Percentiles rank a stretch among this genome's conserved stretches.
phyloP scores from a whole-genome alignment of 2,888 invertebrate species.

The Poecilus cupreus region DNA sequence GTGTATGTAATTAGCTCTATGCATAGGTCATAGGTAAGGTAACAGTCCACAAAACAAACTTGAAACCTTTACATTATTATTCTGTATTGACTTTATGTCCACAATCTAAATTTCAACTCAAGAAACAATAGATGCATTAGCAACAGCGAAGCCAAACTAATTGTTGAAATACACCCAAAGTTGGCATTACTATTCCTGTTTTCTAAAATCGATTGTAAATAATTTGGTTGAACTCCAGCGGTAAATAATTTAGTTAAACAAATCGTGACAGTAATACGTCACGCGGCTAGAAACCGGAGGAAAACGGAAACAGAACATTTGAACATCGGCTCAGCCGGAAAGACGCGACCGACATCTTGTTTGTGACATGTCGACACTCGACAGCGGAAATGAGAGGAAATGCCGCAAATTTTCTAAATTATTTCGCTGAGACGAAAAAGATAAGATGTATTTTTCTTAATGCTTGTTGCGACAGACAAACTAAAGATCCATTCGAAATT shows the following conservation, averaged over 20 bases:
- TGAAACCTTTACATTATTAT: too few relatives aligned
- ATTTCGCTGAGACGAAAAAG: conserved; percentile 4
- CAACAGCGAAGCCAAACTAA: too few relatives aligned
- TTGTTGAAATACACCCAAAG: too few relatives aligned
- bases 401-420: conserved; percentile 12
- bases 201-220: not conserved
- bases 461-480: not conserved
- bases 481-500: not conserved
- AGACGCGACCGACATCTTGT: not conserved
- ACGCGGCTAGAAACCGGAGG: not conserved
- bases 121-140: too few relatives aligned
- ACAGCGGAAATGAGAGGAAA: conserved; percentile 3
- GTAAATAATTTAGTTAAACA: not conserved
- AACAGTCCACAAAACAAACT: too few relatives aligned
- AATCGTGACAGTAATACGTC: too few relatives aligned
- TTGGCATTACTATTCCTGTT: too few relatives aligned
- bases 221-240: not conserved
- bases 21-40: too few relatives aligned
- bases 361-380: conserved; percentile 2
- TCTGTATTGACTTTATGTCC: too few relatives aligned
- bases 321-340: not conserved
- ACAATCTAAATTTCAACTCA: too few relatives aligned
- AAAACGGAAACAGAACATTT: not conserved
- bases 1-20: too few relatives aligned
- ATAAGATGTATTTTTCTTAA: not conserved